Evolutionary conservation across 2,113 vertebrate species (phyloP), one percentile per base, ranked within the genome.

Genomic region (Connochaetes taurinus): DNA sequence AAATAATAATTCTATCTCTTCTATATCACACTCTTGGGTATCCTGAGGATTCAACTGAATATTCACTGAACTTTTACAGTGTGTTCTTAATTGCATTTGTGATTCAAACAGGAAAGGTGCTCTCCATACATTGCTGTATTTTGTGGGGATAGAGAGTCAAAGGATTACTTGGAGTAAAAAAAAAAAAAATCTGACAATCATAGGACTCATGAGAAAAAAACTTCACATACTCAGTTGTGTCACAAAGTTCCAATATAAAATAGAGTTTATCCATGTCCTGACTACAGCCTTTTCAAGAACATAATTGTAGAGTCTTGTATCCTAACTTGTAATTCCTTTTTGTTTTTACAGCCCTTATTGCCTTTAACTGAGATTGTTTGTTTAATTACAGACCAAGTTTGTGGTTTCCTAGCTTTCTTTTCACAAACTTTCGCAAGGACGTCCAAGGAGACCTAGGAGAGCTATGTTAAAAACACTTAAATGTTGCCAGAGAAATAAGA

Each of bases 361-460:
- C 78, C 88, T 64, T 60, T 45, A 78, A 93, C 85, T 96, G 87
- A 96, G 94, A 84, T 87, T 91, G 55, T 94, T 96, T 94, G 55
- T 85, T 97, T 94, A 60, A 96, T 98, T 97, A 97, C 40, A 96
- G 88, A 71, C 90, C 74, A 85, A 55, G 50, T 47, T 55, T 97
- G 91, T 43, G 96, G 96, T 93, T 95, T 96, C 91, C 33, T 43
- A 64, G 62, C 29, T 96, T 98, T 82, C 80, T 88, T 94, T 96
- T 91, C 31, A 50, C 57, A 84, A 21, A 2, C 60, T 64, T 80
- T 94, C 83, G 60, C 71, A 58, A 87, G 31, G 50, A 7, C 33
- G 89, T 33, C 21, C 83, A 80, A 80, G 81, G 21, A 58, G 64
- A 67, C 36, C 76, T 67, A 36, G 31, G 29, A 94, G 64, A 94